phyloP scores from a whole-genome alignment of 2,797 vertebrate genomes.

The Sitta carolinensis region DNA sequence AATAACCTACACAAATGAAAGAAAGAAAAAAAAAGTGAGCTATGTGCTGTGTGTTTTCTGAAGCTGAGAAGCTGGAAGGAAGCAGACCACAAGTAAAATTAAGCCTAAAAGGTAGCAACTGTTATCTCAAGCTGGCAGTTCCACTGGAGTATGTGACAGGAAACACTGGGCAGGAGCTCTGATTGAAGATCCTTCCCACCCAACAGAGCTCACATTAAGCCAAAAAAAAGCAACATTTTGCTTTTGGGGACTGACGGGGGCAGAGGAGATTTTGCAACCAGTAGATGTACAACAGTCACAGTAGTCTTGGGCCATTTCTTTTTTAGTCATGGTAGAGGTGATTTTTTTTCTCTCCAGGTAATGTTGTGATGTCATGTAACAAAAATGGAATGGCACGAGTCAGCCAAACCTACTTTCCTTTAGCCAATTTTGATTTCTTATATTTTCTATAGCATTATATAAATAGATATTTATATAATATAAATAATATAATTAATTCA shows the following conservation, averaged over 20 bases:
- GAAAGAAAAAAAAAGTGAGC: background rate
- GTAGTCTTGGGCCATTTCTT: background rate
- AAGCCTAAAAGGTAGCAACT: slow-evolving; percentile 37
- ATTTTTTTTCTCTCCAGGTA: background rate
- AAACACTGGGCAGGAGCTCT: slow-evolving; percentile 28
- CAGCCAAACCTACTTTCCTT: background rate
- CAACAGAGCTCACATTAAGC: slow-evolving; percentile 43
- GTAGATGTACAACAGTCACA: background rate
- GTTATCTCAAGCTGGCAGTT: slow-evolving; percentile 41
- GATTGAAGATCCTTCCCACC: slow-evolving; percentile 46
- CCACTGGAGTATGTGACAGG: slow-evolving; percentile 13
- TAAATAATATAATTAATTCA: background rate
- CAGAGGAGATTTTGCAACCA: slow-evolving; percentile 30
- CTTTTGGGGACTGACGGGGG: background rate
- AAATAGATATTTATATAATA: background rate
- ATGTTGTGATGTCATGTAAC: background rate
- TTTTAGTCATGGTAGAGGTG: background rate
- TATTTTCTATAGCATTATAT: background rate
- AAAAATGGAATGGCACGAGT: background rate
- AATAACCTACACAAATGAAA: background rate
- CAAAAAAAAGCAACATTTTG: slow-evolving; percentile 34
- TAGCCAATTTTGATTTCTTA: background rate
- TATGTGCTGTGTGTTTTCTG: background rate
- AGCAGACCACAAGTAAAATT: background rate
- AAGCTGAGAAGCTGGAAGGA: slow-evolving; percentile 32